Evolutionary conservation across 2,888 invertebrate species (phyloP).

Genomic region (Mesorhabditis belari): DNA sequence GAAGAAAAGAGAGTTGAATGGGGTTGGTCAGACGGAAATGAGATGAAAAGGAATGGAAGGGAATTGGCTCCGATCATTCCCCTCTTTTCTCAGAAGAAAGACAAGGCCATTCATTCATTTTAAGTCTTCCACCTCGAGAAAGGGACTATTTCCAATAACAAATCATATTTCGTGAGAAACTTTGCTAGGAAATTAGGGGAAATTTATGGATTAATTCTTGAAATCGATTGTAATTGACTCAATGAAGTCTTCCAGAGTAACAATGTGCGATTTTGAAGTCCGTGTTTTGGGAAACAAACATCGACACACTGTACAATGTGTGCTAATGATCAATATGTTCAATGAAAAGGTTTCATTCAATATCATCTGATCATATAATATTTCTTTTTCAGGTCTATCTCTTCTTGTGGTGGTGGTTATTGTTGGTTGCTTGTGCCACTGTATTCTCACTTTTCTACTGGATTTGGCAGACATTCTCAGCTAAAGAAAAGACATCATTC

Average conservation of each 20-base stretch:
- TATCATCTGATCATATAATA: no score
- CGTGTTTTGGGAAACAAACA: slow-evolving; percentile 57
- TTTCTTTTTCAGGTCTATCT: slow-evolving; percentile 40
- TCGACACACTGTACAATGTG: slow-evolving; percentile 53
- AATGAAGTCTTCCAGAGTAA: slow-evolving; percentile 42
- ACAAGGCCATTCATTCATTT: no score
- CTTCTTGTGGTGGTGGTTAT: slow-evolving; percentile 60
- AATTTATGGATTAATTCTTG: no score
- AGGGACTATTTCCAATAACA: no score
- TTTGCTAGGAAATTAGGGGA: no score
- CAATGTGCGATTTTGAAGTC: slow-evolving; percentile 55
- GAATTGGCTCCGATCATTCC: neutral
- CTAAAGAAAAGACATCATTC: slow-evolving; percentile 18
- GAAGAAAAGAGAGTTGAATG: no score
- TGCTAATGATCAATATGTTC: slow-evolving; percentile 52
- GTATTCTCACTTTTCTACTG: slow-evolving; percentile 56
- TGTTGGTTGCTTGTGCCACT: slow-evolving; percentile 56
- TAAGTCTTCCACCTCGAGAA: no score
- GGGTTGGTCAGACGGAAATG: neutral
- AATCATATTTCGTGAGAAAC: no score
- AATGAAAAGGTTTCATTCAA: slow-evolving; percentile 53
- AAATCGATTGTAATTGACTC: neutral
- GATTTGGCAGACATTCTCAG: slow-evolving; percentile 19
- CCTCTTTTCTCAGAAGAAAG: neutral
- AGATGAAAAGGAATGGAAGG: neutral